Base-by-base conservation (phyloP, 2,888 invertebrate genomes). In the Mechanitis messenoides region DNA sequence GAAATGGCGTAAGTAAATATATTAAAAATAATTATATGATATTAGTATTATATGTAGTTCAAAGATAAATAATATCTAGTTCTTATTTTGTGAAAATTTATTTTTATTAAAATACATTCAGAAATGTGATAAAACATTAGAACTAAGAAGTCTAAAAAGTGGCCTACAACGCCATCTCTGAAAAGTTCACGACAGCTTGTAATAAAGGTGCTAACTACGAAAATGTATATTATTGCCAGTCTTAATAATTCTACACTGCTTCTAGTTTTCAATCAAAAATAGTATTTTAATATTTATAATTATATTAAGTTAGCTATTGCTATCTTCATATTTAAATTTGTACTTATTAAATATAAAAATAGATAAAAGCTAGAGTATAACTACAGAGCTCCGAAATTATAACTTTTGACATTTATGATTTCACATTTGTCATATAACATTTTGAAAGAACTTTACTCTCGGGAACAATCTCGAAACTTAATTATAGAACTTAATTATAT, bases 1-100 rank as follows among this genome's bases (percentile, higher is more conserved):
- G 87, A 90, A 65, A 84, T 83, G 76, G 66, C 75, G 89, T 89
- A 77, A 78, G 88, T 80, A 31, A 28, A 58, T 2, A 9, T 38
- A 2, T 35, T 50, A 7, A 50, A 50, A 3, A 20, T 20, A 20
- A 20, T 20, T 20, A 20, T 20, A 20, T 2, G 38, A 20, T 47
- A 28, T 20, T n/a, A 47, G 47, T 28, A 5, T 47, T 47, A 47
- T 2, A 20, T 20, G 0, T 20, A 20, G 20, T 20, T 20, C 20
- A 20, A 20, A 20, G 20, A 47, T 12, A n/a, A 47, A 28, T 6
- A 28, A 28, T 47, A 28, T 47, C 28, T 20, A n/a, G 20, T n/a
- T 4, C 20, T 28, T 20, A 3, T 9, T n/a, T n/a, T n/a, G 46
- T n/a, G 20, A 28, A 47, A 47, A 28, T 2, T 3, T 6, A 47